Evolutionary conservation across 2,113 vertebrate genomes (phyloP), one percentile per base, ranked within the genome.

Genomic region (Cyprinodon variegatus): DNA sequence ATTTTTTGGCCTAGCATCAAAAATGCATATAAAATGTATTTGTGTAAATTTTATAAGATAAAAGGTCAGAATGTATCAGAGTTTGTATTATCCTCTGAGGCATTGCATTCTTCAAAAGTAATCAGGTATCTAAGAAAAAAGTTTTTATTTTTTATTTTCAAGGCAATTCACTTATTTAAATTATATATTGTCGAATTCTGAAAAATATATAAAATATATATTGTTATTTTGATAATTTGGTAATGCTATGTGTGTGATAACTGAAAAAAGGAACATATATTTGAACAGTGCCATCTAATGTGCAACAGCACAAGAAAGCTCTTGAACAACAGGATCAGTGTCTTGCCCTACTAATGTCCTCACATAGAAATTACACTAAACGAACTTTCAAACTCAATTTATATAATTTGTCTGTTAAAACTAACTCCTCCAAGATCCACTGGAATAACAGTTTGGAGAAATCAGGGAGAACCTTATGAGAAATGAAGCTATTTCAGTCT

Each of bases 321-420:
- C 0, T 99, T 96, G 86, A 98, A 99, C 94, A 99, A 99, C 84
- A 93, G 98, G 84, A 98, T 99, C 84, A 0, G 97, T 99, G 84
- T 99, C 98, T 0, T 98, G 98, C 10, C 97, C 98, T 62, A 99
- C 98, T 65, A 99, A 99, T 93, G 99, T 99, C 90, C 94, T 99
- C 0, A 41, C 41, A 4, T 41, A 9, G 9, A 41, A 45, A 11
- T 20, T 57, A 57, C 50, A 57, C 7, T 9, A 14, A 57, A n/a
- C 81, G 87, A 86, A 84, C 86, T 70, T 88, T 93, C 83, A 87
- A 88, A 87, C 79, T 88, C 82, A 83, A 84, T 92, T 89, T 91
- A 83, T 85, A 85, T 84, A 87, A 80, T 88, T 91, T 84, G 84
- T 90, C 81, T 88, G 81, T 77, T 88, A 82, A 76, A 83, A 87